Base-by-base conservation (phyloP, 2,797 vertebrate species). In the Dicrostonyx torquatus region DNA sequence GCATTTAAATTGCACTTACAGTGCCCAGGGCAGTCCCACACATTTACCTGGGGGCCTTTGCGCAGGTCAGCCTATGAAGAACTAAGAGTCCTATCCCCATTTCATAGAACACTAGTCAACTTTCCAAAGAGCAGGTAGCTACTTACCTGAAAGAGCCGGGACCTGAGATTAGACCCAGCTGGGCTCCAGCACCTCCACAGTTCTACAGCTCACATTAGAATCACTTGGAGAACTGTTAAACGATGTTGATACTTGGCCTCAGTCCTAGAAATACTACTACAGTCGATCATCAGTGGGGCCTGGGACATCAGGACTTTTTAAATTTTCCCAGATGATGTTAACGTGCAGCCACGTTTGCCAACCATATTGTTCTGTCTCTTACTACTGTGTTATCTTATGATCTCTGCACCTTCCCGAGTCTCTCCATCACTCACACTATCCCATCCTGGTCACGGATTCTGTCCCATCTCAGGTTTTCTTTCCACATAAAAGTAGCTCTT, bases 301-400 rank as follows among this genome's bases (percentile, higher is more conserved):
- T 9, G 1, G 34, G 50, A 34, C 77, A 79, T 58, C 64, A 90
- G 70, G 34, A 31, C 45, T 40, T 91, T 53, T 89, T n/a, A 82
- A 76, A 87, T 78, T 94, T 96, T 94, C 84, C 83, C 72, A 77
- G 79, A 84, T 83, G 86, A 90, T 45, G 50, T 66, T 84, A 64
- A 53, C 34, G 48, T 87, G 78, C 45, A 26, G 43, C 64, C 64
- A 80, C 58, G 48, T 45, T 68, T 2, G 20, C 31, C 40, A 88
- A 29, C 58, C 29, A 6, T 0, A 24, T 64, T n/a, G 0, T 66
- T 76, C 64, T 48, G n/a, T 87, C 53, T 79, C 55, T 58, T 6
- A 13, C 64, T 31, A 0, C 9, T 12, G 34, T 3, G 2, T 55
- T 48, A n/a, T 22, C 80, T 76, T 62, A 34, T 20, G 53, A 34